Evolutionary conservation across 2,797 vertebrate genomes (phyloP).

Genomic region (Sarcoramphus papa): DNA sequence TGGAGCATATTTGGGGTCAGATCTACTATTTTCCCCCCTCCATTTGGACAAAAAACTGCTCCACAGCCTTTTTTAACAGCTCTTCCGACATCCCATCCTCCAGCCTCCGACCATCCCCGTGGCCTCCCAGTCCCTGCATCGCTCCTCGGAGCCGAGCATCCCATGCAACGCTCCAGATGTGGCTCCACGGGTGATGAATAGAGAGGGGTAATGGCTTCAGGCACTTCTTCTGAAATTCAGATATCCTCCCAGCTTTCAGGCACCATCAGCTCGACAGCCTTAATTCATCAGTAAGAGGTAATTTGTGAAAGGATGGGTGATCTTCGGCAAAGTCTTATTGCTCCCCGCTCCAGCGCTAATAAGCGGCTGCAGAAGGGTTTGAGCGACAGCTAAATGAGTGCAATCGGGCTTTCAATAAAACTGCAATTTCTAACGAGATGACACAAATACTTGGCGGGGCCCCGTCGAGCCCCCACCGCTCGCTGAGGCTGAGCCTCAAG

Average conservation of each 20-base stretch:
- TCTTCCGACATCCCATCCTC: background rate
- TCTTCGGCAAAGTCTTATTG: background rate
- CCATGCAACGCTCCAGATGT: background rate
- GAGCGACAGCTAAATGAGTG: background rate
- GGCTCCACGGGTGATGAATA: background rate
- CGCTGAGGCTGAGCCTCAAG: background rate
- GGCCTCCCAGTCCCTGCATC: accelerated
- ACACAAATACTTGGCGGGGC: background rate
- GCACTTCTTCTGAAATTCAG: background rate
- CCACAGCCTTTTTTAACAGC: background rate
- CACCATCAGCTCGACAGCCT: background rate
- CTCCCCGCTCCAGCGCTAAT: background rate
- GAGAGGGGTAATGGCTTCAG: background rate
- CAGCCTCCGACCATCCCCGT: accelerated
- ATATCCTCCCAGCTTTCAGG: background rate
- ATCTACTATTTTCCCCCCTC: background rate
- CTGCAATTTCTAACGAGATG: background rate
- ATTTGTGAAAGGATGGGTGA: background rate
- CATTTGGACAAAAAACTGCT: background rate
- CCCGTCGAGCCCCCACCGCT: background rate
- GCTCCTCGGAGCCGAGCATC: background rate
- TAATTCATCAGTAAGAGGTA: background rate
- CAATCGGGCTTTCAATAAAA: background rate
- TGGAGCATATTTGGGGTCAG: background rate
- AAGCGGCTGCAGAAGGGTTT: background rate